A percentile compares a stretch with the other conserved stretches of the same genome.
Conservation (phyloP, 2,888 invertebrate species). For the Fragum sueziense region DNA sequence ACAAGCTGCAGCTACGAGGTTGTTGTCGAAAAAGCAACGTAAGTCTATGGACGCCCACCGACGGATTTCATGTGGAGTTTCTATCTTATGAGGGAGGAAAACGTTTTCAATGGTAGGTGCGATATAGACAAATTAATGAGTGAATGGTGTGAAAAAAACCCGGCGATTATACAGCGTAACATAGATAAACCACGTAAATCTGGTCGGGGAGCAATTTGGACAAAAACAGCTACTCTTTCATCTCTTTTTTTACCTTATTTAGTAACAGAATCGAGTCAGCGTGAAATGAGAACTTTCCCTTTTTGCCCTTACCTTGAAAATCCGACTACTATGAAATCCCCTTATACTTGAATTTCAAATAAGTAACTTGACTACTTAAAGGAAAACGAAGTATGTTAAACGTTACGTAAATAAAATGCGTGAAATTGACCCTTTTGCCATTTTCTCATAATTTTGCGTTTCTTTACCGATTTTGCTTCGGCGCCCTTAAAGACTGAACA, state of each 20-base stretch:
- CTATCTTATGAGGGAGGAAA: not conserved
- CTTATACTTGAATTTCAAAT: not conserved
- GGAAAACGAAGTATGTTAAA: not conserved
- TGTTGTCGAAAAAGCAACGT: not conserved
- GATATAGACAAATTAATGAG: conserved; percentile 21
- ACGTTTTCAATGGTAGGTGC: not conserved
- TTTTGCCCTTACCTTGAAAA: not conserved
- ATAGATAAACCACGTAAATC: conserved; percentile 15
- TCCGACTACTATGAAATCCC: not conserved
- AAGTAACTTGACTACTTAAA: not conserved
- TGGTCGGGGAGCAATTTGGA: not conserved
- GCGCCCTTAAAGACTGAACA: too few relatives aligned
- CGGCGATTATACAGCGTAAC: conserved; percentile 4
- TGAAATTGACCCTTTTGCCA: too few relatives aligned
- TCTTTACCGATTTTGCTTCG: too few relatives aligned
- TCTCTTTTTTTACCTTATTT: conserved; percentile 9
- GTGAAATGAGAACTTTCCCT: not conserved
- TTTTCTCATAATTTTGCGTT: too few relatives aligned
- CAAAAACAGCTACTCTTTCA: conserved; percentile 11
- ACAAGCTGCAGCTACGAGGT: too few relatives aligned
- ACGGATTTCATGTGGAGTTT: not conserved
- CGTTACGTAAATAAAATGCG: not conserved
- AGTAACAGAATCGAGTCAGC: not conserved
- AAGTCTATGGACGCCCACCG: not conserved
- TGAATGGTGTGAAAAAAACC: conserved; percentile 7